These are phyloP conservation scores for Notoglanidium macrostoma DNA, from an alignment of 2,797 vertebrate genomes.

Conservation along the genomic window DNA sequence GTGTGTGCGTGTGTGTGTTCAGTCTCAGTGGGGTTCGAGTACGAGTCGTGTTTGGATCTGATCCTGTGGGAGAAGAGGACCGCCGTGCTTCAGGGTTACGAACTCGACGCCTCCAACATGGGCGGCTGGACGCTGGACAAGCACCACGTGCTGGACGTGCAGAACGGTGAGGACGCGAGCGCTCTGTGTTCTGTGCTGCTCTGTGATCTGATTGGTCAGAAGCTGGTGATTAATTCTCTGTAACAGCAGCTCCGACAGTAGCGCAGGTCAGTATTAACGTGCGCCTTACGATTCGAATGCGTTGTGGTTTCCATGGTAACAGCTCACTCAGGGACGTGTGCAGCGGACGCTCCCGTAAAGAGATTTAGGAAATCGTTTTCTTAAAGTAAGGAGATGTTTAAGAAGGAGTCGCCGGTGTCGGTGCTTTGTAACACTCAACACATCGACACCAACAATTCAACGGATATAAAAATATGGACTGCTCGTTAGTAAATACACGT, in stretches of 20 bases:
- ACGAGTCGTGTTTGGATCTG: slow-evolving; percentile 95
- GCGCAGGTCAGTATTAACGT: neutral
- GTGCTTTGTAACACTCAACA: neutral
- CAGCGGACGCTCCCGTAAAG: no score
- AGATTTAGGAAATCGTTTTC: no score
- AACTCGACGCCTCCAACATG: slow-evolving; percentile 95
- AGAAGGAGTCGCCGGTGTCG: no score
- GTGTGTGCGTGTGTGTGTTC: slow-evolving; percentile 37
- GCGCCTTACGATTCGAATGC: neutral
- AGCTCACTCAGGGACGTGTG: neutral
- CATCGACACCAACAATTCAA: neutral
- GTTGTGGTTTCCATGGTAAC: neutral
- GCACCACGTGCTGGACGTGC: slow-evolving; percentile 93
- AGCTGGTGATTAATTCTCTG: neutral
- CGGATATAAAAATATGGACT: no score
- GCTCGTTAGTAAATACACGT: no score
- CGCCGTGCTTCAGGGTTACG: slow-evolving; percentile 89
- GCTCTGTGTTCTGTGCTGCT: no score
- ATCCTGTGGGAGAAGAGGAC: slow-evolving; percentile 98
- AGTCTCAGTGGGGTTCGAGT: slow-evolving; percentile 98
- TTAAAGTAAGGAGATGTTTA: no score
- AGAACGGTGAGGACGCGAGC: slow-evolving; percentile 81
- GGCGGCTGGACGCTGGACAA: slow-evolving; percentile 94
- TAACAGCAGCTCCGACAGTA: neutral
- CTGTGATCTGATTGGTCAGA: neutral